These are phyloP conservation scores for Philopotamus ludificatus DNA, from an alignment of 1,140 invertebrate species.

Conservation along the genomic window DNA sequence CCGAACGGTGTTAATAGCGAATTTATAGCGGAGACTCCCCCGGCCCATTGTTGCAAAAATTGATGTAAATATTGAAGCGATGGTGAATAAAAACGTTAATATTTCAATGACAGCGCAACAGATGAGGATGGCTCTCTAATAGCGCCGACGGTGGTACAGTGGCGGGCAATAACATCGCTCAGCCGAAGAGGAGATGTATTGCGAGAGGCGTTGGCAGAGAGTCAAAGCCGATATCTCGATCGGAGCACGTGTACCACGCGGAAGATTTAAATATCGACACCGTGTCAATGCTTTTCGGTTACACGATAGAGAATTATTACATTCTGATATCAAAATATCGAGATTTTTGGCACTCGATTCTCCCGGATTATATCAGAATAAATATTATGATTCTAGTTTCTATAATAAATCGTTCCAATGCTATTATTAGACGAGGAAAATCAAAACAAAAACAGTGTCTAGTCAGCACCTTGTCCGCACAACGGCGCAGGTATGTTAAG, in stretches of 20 bases:
- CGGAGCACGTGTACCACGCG: neutral
- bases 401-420: too few species aligned
- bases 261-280: too few species aligned
- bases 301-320: too few species aligned
- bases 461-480: too few species aligned
- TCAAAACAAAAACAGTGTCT: too few species aligned
- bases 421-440: too few species aligned
- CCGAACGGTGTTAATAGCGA: neutral
- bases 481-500: neutral
- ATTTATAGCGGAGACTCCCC: neutral
- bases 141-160: neutral
- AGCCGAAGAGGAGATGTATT: slow-evolving; percentile 33
- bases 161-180: slow-evolving; percentile 10
- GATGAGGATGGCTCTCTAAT: neutral
- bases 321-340: too few species aligned
- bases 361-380: too few species aligned
- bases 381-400: too few species aligned
- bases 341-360: too few species aligned
- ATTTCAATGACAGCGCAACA: neutral
- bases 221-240: slow-evolving; percentile 19
- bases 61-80: neutral
- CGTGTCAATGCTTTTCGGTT: too few species aligned
- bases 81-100: neutral
- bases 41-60: neutral
- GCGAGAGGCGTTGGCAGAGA: slow-evolving; percentile 30